These are phyloP conservation scores for Leptogaster cylindrica DNA, from an alignment of 2,888 invertebrate species.

Conservation along the genomic window DNA sequence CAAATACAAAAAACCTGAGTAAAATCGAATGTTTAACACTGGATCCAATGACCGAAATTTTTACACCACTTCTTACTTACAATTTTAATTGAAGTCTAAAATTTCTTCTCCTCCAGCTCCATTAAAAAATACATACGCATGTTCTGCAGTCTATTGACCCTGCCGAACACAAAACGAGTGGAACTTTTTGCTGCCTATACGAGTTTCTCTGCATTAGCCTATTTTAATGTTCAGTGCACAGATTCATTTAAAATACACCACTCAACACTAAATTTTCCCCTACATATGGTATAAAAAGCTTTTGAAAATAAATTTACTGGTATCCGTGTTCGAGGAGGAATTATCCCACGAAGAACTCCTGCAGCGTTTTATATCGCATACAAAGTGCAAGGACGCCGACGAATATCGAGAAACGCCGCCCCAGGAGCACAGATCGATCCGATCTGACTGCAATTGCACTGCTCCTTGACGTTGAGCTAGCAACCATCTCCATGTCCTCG, in stretches of 20 bases:
- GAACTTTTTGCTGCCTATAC: too few relatives aligned
- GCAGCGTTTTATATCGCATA: slow-evolving; percentile 48
- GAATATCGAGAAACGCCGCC: slow-evolving; percentile 17
- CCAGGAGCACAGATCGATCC: not conserved
- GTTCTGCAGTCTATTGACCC: too few relatives aligned
- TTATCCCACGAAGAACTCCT: slow-evolving; percentile 50
- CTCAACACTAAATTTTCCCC: slow-evolving; percentile 35
- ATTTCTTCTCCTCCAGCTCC: too few relatives aligned
- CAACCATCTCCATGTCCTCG: slow-evolving; percentile 62
- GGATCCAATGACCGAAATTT: too few relatives aligned
- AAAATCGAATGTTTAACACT: too few relatives aligned
- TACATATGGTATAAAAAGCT: slow-evolving; percentile 26
- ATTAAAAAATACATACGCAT: too few relatives aligned
- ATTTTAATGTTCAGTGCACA: slow-evolving; percentile 31
- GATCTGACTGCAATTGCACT: slow-evolving; percentile 49
- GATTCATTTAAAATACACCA: slow-evolving; percentile 35
- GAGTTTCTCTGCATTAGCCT: not conserved
- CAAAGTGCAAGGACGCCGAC: slow-evolving; percentile 45
- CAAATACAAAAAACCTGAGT: too few relatives aligned
- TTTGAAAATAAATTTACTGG: slow-evolving; percentile 27
- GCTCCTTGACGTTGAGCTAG: slow-evolving; percentile 61
- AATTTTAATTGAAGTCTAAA: too few relatives aligned
- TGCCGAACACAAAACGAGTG: too few relatives aligned
- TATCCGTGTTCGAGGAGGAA: slow-evolving; percentile 32
- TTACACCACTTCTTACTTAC: too few relatives aligned